Conservation (phyloP, 2,113 vertebrate genomes). For the Crotalus tigris region DNA sequence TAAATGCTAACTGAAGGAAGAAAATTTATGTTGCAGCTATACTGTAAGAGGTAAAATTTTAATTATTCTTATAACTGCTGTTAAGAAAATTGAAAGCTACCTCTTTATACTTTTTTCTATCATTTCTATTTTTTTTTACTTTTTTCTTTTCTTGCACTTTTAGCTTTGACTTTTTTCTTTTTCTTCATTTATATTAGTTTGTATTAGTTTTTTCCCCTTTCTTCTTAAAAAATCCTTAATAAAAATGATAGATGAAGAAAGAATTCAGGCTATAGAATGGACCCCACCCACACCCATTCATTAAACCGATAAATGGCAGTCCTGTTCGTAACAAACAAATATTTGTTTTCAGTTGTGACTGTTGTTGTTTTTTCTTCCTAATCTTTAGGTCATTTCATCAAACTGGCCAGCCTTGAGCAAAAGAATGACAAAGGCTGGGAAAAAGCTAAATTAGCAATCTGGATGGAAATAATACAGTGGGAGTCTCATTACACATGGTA, state of each 20-base stretch:
- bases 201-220: not conserved
- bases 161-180: not conserved
- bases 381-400: not conserved
- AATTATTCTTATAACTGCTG: not conserved
- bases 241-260: not conserved
- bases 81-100: not conserved
- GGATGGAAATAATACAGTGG: not conserved
- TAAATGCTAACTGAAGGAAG: not conserved
- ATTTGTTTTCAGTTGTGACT: too few relatives aligned
- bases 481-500: not conserved
- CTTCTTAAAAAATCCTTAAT: not conserved
- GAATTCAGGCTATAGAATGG: too few relatives aligned
- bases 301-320: not conserved
- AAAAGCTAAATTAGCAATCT: too few relatives aligned
- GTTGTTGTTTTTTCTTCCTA: too few relatives aligned
- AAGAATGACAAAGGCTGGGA: too few relatives aligned
- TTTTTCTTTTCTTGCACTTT: not conserved
- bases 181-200: not conserved
- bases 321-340: not conserved
- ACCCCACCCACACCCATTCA: too few relatives aligned
- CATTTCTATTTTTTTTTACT: not conserved
- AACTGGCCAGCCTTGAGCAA: not conserved
- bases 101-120: not conserved
- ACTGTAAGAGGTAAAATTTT: not conserved
- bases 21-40: not conserved